Percentiles rank a stretch among this genome's conserved stretches.
Conservation (phyloP, 1,140 invertebrate genomes). For the Pseudomyrmex cubaensis region DNA sequence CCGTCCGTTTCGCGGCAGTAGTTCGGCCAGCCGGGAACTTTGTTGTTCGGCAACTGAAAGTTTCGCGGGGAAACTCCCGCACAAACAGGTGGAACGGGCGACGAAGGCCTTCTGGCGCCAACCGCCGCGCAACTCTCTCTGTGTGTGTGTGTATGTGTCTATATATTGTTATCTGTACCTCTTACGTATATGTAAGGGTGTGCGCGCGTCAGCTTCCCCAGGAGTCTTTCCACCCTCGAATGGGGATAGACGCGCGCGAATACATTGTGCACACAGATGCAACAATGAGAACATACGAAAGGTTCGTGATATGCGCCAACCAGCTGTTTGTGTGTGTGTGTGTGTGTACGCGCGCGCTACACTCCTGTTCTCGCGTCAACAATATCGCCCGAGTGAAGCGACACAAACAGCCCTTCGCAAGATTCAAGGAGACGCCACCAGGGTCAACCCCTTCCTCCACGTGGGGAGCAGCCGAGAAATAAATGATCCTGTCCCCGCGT, state of each 20-base stretch:
- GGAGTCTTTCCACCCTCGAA: constrained; percentile 24
- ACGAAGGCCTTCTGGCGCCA: constrained; percentile 76
- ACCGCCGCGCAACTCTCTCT: constrained; percentile 35
- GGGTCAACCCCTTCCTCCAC: constrained; percentile 69
- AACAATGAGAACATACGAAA: too few species aligned
- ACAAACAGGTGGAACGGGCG: constrained; percentile 78
- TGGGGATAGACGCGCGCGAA: background rate
- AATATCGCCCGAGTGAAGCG: constrained; percentile 64
- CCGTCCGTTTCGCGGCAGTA: constrained; percentile 68
- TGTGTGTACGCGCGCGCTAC: background rate
- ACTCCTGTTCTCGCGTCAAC: constrained; percentile 70
- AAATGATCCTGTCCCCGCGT: constrained; percentile 50
- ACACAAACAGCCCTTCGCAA: constrained; percentile 62
- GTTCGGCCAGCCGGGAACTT: constrained; percentile 73
- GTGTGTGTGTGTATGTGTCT: background rate
- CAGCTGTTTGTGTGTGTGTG: too few species aligned
- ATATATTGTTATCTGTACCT: too few species aligned
- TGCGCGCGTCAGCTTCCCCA: constrained; percentile 35
- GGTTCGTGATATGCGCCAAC: too few species aligned
- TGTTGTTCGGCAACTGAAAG: constrained; percentile 74
- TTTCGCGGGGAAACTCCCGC: constrained; percentile 73
- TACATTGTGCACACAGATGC: background rate
- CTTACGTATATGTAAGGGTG: background rate
- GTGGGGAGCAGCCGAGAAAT: constrained; percentile 49
- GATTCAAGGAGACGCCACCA: constrained; percentile 71